Evolutionary conservation across 2,888 invertebrate genomes (phyloP).

Genomic region (Brachynemurus nebulosus): DNA sequence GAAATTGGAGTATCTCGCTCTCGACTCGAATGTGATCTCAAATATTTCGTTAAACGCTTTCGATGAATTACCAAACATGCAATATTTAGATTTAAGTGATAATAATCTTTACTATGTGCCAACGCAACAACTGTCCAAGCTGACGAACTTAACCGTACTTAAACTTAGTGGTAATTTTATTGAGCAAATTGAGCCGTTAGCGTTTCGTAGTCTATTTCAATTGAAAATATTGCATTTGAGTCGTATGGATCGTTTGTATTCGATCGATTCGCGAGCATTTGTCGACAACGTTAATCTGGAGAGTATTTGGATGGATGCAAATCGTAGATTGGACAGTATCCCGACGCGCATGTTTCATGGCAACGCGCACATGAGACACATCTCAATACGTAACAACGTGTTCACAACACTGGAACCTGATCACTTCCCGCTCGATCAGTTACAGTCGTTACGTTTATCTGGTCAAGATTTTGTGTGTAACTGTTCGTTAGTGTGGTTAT

Average conservation of each 20-base stretch:
- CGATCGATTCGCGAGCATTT: constrained; percentile 64
- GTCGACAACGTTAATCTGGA: constrained; percentile 75
- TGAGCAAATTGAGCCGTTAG: constrained; percentile 54
- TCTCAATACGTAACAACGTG: constrained; percentile 64
- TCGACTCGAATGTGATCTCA: constrained; percentile 64
- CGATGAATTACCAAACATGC: constrained; percentile 56
- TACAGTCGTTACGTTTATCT: constrained; percentile 58
- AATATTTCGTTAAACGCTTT: constrained; percentile 58
- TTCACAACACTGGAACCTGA: constrained; percentile 62
- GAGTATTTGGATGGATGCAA: constrained; percentile 63
- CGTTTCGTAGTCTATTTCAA: constrained; percentile 73
- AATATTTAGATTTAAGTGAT: constrained; percentile 61
- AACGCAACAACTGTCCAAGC: constrained; percentile 58
- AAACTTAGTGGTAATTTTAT: constrained; percentile 70
- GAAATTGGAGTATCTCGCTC: constrained; percentile 52
- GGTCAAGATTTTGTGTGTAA: constrained; percentile 78
- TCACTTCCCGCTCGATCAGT: constrained; percentile 68
- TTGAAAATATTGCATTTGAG: constrained; percentile 60
- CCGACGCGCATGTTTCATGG: constrained; percentile 76
- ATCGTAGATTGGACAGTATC: constrained; percentile 54
- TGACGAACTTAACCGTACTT: constrained; percentile 61
- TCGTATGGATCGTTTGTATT: constrained; percentile 48
- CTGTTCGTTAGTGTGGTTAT: constrained; percentile 76
- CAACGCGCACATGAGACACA: constrained; percentile 60
- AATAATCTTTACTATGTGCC: constrained; percentile 71